Conservation (phyloP, 2,113 vertebrate species). For the Heterocephalus glaber region DNA sequence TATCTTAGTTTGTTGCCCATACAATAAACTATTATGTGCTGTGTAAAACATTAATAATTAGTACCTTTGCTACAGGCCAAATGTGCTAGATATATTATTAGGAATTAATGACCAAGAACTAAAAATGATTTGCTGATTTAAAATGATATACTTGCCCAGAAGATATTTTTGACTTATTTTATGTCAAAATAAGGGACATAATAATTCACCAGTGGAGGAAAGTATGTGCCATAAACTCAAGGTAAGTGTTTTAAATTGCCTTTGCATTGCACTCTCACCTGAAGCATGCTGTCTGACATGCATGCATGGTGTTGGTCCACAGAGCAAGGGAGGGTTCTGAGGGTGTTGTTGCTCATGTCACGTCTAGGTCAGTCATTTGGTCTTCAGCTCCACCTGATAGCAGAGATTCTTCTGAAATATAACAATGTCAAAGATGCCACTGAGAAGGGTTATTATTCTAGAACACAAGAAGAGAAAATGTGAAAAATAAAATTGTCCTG, state of each 20-base stretch:
- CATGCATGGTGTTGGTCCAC: background rate
- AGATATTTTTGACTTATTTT: conserved; percentile 39
- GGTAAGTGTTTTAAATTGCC: conserved; percentile 10
- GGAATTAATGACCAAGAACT: conserved; percentile 60
- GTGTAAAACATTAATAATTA: conserved; percentile 58
- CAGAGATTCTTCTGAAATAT: conserved; percentile 27
- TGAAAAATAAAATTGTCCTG: background rate
- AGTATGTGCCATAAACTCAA: conserved; percentile 56
- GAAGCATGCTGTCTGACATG: background rate
- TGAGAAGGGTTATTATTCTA: background rate
- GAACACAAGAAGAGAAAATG: conserved; percentile 1
- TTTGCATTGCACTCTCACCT: background rate
- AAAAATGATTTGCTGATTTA: conserved; percentile 65
- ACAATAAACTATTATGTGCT: conserved; percentile 49
- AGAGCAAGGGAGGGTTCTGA: background rate
- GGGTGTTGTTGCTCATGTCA: background rate
- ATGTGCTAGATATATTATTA: conserved; percentile 43
- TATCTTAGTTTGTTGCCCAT: conserved; percentile 29
- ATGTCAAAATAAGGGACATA: conserved; percentile 44
- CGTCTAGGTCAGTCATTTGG: background rate
- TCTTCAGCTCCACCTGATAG: background rate
- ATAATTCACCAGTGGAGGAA: conserved; percentile 21
- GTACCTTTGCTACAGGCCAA: conserved; percentile 28
- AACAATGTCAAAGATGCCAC: background rate
- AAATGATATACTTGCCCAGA: conserved; percentile 44